Conservation (phyloP, 1,140 invertebrate genomes). For the Cotesia glomerata region DNA sequence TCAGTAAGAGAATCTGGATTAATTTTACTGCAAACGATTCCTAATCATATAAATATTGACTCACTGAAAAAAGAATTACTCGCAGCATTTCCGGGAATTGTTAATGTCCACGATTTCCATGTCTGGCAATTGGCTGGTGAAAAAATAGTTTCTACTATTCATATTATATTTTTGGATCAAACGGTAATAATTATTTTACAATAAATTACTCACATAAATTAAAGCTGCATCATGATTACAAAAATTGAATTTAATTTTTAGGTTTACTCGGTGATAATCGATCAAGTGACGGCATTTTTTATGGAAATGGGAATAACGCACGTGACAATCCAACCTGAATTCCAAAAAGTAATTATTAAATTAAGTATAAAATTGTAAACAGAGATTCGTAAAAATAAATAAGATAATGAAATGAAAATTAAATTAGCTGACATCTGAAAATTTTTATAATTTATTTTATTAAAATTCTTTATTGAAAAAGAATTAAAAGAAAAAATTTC, state of each 20-base stretch:
- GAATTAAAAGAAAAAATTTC: too few species aligned
- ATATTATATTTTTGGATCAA: conserved; percentile 74
- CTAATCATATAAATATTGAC: conserved; percentile 78
- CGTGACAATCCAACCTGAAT: conserved; percentile 82
- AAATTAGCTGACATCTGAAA: neutral
- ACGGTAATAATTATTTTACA: conserved; percentile 54
- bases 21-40: conserved; percentile 82
- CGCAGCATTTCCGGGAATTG: conserved; percentile 76
- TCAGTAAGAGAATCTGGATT: conserved; percentile 78
- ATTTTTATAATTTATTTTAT: too few species aligned
- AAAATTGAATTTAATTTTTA: conserved; percentile 44
- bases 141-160: conserved; percentile 76
- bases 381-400: neutral
- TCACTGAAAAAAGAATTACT: conserved; percentile 70
- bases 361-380: neutral
- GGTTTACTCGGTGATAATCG: conserved; percentile 70
- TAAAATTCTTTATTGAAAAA: too few species aligned
- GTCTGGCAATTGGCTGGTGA: conserved; percentile 78
- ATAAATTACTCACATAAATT: neutral
- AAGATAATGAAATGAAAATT: neutral
- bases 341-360: conserved; percentile 57
- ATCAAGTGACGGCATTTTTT: conserved; percentile 73
- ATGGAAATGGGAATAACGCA: conserved; percentile 75
- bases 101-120: conserved; percentile 82
- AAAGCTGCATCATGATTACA: conserved; percentile 1